These are phyloP conservation scores for Melipona beecheii DNA, from an alignment of 2,888 invertebrate species.

Conservation along the genomic window DNA sequence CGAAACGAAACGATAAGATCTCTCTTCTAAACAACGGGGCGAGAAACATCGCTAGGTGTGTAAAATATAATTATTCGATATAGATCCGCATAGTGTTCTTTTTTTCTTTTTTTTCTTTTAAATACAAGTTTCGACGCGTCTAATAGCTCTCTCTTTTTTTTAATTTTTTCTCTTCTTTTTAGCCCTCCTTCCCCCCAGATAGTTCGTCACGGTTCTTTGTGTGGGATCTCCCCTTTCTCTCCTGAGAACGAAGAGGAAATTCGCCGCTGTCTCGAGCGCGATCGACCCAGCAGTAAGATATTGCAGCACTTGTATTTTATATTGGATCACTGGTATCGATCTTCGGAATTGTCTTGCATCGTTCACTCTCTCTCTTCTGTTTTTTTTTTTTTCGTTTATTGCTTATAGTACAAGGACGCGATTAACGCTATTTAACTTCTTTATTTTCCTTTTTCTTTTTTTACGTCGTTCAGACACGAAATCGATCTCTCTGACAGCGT, in stretches of 20 bases:
- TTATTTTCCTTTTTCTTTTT: neutral
- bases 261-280: slow-evolving; percentile 11
- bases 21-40: slow-evolving; percentile 48
- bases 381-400: slow-evolving; percentile 41
- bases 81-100: slow-evolving; percentile 45
- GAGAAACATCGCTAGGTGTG: slow-evolving; percentile 49
- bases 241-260: slow-evolving; percentile 13
- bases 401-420: slow-evolving; percentile 52
- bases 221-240: slow-evolving; percentile 8
- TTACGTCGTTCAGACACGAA: slow-evolving; percentile 22
- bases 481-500: slow-evolving; percentile 13
- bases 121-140: slow-evolving; percentile 54
- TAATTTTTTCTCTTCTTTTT: neutral
- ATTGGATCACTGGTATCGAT: slow-evolving; percentile 23
- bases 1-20: slow-evolving; percentile 62
- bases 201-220: slow-evolving; percentile 9
- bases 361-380: slow-evolving; percentile 20
- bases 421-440: slow-evolving; percentile 34
- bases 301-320: slow-evolving; percentile 21
- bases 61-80: slow-evolving; percentile 58
- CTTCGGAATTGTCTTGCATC: slow-evolving; percentile 25
- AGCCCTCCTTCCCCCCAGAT: neutral
- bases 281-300: slow-evolving; percentile 36
- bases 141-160: slow-evolving; percentile 21
- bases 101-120: slow-evolving; percentile 25